These are phyloP conservation scores for Desmodus rotundus DNA, from an alignment of 2,113 vertebrate species.

Conservation along the genomic window DNA sequence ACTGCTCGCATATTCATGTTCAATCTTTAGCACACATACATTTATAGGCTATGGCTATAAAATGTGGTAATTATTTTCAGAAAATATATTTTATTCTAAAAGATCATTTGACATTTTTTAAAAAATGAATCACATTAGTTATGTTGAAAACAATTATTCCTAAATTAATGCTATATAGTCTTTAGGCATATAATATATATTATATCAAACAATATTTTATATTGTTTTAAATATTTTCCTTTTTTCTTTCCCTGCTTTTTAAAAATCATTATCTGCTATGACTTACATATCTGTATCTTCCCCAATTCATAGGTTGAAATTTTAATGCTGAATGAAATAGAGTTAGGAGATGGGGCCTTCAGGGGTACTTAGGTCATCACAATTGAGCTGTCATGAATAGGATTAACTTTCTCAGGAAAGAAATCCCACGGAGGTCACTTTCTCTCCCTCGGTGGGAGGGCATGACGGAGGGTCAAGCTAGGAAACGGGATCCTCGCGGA, in stretches of 20 bases:
- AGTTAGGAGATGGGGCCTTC: background rate
- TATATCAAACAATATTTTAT: background rate
- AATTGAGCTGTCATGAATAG: background rate
- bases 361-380: background rate
- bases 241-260: background rate
- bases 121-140: background rate
- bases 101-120: background rate
- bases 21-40: background rate
- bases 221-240: background rate
- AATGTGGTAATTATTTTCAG: background rate
- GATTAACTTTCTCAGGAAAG: background rate
- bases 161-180: background rate
- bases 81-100: background rate
- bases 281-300: background rate
- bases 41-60: background rate
- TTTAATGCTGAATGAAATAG: background rate
- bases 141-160: background rate
- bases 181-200: background rate
- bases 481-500: background rate
- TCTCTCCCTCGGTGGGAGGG: background rate
- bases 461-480: too few species aligned
- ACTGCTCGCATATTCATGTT: background rate
- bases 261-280: background rate
- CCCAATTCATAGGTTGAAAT: background rate
- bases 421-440: background rate